Evolutionary conservation across 2,797 vertebrate species (phyloP), one percentile per base, ranked within the genome.

Genomic region (Heteromormyrus szaboi): DNA sequence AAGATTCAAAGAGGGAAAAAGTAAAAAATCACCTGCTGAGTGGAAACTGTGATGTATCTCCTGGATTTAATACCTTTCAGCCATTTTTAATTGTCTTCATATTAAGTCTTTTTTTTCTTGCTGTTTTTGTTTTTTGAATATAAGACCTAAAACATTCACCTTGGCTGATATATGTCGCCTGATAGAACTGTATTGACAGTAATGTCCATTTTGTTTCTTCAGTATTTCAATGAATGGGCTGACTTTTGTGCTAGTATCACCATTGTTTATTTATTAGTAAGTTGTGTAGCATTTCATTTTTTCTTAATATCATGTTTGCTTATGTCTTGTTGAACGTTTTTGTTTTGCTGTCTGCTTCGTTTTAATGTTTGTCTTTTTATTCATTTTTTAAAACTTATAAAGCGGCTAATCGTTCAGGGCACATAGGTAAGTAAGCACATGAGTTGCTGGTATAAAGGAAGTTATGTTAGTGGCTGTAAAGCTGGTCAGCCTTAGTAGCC

Each of bases 351-450:
- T 90, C 86, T 90, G 46, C 87, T 95, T 91, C 94, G 91, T 92
- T 94, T 94, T 91, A 92, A 94, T 93, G 90, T 90, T 93, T 90
- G 14, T 91, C 89, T 90, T 88, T 88, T 89, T 92, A 90, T 93
- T 91, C 87, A 90, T 91, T 91, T 81, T 90, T 92, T 89, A 87
- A 94, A 94, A 92, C 92, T 91, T 84, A 65, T 92, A 94, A 95
- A 96, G 95, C 95, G 90, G 96, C 95, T 94, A 93, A 94, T 95
- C 93, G 91, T 91, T 95, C 95, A 94, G 94, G 91, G 93, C 92
- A 88, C 4, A 90, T 90, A 92, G 95, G 96, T 96, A 92, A 95
- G 95, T 94, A 88, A 92, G 89, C 88, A 19, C 50, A 92, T 50
- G 50, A 89, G 88, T 90, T 85, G 76, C 91, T 89, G 90, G 88